These are phyloP conservation scores for Recurvirostra avosetta DNA, from an alignment of 2,113 vertebrate species.

Conservation along the genomic window DNA sequence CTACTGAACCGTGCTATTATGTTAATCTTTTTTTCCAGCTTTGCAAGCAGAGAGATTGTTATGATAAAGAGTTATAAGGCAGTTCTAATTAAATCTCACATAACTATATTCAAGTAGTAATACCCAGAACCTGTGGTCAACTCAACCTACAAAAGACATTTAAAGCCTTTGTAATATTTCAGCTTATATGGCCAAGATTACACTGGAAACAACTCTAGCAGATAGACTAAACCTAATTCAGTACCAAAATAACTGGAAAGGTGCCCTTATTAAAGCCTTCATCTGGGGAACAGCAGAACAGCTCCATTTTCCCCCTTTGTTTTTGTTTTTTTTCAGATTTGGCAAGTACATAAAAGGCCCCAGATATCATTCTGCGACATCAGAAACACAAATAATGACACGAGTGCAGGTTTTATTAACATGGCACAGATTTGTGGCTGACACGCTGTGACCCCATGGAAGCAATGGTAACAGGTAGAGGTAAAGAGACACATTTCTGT, in stretches of 20 bases:
- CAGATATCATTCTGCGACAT: background rate
- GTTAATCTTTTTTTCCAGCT: background rate
- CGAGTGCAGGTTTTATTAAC: background rate
- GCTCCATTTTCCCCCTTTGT: background rate
- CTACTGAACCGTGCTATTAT: conserved; percentile 3
- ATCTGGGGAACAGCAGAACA: background rate
- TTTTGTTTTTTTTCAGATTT: background rate
- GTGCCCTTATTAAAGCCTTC: background rate
- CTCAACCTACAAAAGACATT: background rate
- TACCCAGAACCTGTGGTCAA: background rate
- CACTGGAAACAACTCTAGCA: background rate
- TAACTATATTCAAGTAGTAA: background rate
- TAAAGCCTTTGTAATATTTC: background rate
- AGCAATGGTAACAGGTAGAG: background rate
- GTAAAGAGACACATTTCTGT: background rate
- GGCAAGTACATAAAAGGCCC: background rate
- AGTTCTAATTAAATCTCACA: conserved; percentile 44
- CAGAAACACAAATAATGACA: background rate
- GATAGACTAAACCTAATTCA: background rate
- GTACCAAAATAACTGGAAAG: background rate
- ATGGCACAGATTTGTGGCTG: background rate
- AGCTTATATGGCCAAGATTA: background rate
- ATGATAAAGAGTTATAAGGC: conserved; percentile 1
- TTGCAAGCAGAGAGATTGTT: conserved; percentile 41
- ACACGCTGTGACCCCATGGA: background rate